These are phyloP conservation scores for Tachysurus fulvidraco DNA, from an alignment of 2,113 vertebrate species.

Conservation along the genomic window DNA sequence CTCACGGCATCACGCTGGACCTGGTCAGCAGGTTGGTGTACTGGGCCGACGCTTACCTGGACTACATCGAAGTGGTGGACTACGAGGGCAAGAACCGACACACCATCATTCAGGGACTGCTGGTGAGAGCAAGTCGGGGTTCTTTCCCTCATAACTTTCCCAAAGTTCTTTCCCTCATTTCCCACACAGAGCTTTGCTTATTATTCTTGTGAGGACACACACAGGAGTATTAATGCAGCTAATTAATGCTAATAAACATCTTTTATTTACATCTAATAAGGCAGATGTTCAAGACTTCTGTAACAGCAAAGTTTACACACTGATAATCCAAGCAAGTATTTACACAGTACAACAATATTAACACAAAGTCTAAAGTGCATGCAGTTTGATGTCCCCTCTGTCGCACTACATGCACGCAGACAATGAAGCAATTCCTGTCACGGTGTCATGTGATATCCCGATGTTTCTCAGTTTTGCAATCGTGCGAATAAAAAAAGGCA, in stretches of 20 bases:
- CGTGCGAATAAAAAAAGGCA: not conserved
- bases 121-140: constrained; percentile 75
- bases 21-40: constrained; percentile 93
- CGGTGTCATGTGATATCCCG: not conserved
- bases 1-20: constrained; percentile 92
- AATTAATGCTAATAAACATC: not conserved
- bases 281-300: not conserved
- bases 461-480: not conserved
- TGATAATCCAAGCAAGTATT: not conserved
- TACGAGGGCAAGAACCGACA: constrained; percentile 96
- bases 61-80: constrained; percentile 97
- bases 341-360: not conserved
- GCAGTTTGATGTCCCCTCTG: not conserved
- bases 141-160: not conserved
- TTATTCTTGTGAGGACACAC: not conserved
- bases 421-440: not conserved
- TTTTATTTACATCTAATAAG: no score
- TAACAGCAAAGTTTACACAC: not conserved
- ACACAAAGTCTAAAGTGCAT: not conserved
- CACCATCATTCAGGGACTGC: constrained; percentile 93
- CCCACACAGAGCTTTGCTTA: not conserved
- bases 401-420: not conserved
- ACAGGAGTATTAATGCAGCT: no score
- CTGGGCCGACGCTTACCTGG: constrained; percentile 96
- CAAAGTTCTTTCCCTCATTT: not conserved